Evolutionary conservation across 2,797 vertebrate species (phyloP).

Genomic region (Podarcis lilfordi): DNA sequence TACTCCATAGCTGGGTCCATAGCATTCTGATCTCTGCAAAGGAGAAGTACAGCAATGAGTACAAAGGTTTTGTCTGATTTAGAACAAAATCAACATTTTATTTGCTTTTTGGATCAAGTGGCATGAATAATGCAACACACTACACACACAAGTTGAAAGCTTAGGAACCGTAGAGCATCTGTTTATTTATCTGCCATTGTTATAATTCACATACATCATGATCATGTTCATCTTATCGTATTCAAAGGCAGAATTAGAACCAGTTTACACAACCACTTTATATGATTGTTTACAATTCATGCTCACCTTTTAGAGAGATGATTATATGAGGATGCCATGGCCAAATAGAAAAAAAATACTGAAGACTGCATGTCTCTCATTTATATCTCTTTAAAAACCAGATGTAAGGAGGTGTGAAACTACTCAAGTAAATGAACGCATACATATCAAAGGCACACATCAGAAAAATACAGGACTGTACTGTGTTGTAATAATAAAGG

Average conservation of each 20-base stretch:
- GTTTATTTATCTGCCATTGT: background rate
- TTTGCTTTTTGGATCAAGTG: background rate
- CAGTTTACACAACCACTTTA: background rate
- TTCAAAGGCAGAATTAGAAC: too few relatives aligned
- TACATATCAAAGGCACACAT: too few relatives aligned
- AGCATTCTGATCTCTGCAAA: constrained; percentile 79
- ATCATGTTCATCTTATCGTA: background rate
- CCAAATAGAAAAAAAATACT: background rate
- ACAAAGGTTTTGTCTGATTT: constrained; percentile 17
- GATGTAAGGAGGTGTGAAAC: background rate
- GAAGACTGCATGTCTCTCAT: background rate
- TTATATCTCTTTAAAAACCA: background rate
- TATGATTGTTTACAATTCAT: background rate
- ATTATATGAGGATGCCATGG: background rate
- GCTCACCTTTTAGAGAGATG: background rate
- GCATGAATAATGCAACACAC: background rate
- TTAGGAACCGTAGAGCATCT: background rate
- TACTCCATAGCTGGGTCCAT: constrained; percentile 83
- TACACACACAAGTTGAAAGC: background rate
- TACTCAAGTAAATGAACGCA: background rate
- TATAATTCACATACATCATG: background rate
- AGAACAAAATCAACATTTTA: constrained; percentile 6
- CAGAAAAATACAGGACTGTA: too few relatives aligned
- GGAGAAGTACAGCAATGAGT: constrained; percentile 63
- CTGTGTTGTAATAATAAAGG: too few relatives aligned